Conservation (phyloP, 2,888 invertebrate species). For the Megamerina dolium region DNA sequence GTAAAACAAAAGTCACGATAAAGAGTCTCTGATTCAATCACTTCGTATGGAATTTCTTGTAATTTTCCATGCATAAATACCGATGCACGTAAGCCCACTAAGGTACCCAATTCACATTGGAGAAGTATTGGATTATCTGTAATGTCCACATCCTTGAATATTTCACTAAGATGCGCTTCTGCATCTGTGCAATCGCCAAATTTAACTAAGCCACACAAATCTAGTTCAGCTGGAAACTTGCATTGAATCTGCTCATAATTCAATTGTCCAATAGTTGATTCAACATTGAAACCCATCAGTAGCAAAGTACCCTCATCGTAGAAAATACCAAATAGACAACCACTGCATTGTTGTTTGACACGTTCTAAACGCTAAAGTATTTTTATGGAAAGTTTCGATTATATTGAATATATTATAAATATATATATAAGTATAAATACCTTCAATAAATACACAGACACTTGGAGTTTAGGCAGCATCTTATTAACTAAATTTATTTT, state of each 20-base stretch:
- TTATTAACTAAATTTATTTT: too few relatives aligned
- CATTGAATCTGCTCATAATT: slow-evolving; percentile 53
- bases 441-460: slow-evolving; percentile 65
- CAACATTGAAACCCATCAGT: slow-evolving; percentile 64
- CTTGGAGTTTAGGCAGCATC: slow-evolving; percentile 72
- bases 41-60: slow-evolving; percentile 60
- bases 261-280: slow-evolving; percentile 54
- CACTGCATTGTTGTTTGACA: slow-evolving; percentile 58
- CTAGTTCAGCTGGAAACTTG: slow-evolving; percentile 69
- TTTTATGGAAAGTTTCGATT: too few relatives aligned
- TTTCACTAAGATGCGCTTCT: slow-evolving; percentile 59
- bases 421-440: too few relatives aligned
- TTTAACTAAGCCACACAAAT: slow-evolving; percentile 68
- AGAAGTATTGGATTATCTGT: slow-evolving; percentile 73
- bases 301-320: slow-evolving; percentile 66
- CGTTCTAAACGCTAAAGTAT: slow-evolving; percentile 59
- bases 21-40: slow-evolving; percentile 58
- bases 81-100: slow-evolving; percentile 58
- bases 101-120: slow-evolving; percentile 53
- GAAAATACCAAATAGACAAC: slow-evolving; percentile 70
- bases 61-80: slow-evolving; percentile 68
- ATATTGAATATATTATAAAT: too few relatives aligned
- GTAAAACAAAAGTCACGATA: slow-evolving; percentile 67
- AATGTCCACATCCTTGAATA: slow-evolving; percentile 65
- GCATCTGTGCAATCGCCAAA: slow-evolving; percentile 58